A percentile compares a stretch with the other conserved stretches of the same genome.
Conservation (phyloP, 2,888 invertebrate species). For the Calameuta filiformis region DNA sequence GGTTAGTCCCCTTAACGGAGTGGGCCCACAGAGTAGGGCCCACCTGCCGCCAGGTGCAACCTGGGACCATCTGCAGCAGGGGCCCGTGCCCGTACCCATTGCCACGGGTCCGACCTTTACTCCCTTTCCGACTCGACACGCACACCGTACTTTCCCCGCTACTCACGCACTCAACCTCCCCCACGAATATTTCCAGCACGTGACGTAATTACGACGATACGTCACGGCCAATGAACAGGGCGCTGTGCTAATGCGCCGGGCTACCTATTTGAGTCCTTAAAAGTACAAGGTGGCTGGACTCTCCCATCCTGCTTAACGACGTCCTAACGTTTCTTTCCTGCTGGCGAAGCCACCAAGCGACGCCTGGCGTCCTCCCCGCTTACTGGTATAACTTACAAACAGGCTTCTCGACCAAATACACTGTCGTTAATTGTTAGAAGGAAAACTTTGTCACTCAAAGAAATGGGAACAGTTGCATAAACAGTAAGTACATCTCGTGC, state of each 20-base stretch:
- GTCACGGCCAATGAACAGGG: slow-evolving; percentile 22
- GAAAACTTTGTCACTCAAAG: too few species aligned
- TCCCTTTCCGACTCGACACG: slow-evolving; percentile 6
- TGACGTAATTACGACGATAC: slow-evolving; percentile 26
- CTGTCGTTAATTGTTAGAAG: too few species aligned
- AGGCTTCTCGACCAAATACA: too few species aligned
- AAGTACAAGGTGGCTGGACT: neutral
- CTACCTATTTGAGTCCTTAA: neutral
- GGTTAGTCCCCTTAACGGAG: slow-evolving; percentile 25
- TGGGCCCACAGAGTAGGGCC: slow-evolving; percentile 43
- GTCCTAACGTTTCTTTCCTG: too few species aligned
- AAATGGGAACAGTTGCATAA: too few species aligned
- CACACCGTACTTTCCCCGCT: neutral
- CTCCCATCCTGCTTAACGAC: too few species aligned
- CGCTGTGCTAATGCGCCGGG: neutral
- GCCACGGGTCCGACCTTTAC: slow-evolving; percentile 47
- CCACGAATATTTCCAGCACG: slow-evolving; percentile 22
- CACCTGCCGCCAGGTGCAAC: slow-evolving; percentile 60
- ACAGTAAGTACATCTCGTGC: too few species aligned
- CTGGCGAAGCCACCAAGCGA: too few species aligned
- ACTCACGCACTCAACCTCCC: neutral
- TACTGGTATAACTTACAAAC: too few species aligned
- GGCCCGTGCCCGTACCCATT: slow-evolving; percentile 36
- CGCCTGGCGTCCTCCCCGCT: too few species aligned
- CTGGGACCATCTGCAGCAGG: slow-evolving; percentile 53